Conservation (phyloP, 2,888 invertebrate genomes). For the Craniophora ligustri region DNA sequence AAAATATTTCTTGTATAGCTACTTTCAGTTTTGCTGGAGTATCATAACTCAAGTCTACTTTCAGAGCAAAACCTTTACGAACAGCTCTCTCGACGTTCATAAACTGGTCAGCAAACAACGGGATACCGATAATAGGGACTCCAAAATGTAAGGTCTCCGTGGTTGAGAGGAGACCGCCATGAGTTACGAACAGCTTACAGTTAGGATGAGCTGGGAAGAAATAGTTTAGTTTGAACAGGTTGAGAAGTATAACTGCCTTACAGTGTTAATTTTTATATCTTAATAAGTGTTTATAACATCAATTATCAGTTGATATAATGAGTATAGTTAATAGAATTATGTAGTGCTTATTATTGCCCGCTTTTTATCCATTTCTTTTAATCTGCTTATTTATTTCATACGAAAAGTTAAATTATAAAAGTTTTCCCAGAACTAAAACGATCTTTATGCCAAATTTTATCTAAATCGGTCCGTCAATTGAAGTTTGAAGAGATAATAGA, state of each 20-base stretch:
- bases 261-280: too few relatives aligned
- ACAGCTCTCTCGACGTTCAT: slow-evolving; percentile 65
- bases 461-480: neutral
- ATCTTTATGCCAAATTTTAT: neutral
- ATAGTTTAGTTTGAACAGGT: too few relatives aligned
- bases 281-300: too few relatives aligned
- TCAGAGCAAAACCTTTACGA: slow-evolving; percentile 63
- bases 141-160: slow-evolving; percentile 69
- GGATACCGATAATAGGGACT: slow-evolving; percentile 71
- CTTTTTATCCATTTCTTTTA: too few relatives aligned
- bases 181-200: slow-evolving; percentile 68
- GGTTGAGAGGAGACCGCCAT: slow-evolving; percentile 69
- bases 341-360: too few relatives aligned
- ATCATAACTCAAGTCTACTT: slow-evolving; percentile 59
- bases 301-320: too few relatives aligned
- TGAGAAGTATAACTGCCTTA: too few relatives aligned
- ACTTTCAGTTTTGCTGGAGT: slow-evolving; percentile 58
- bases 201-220: slow-evolving; percentile 70
- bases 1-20: slow-evolving; percentile 64
- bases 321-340: too few relatives aligned
- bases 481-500: too few relatives aligned
- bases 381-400: too few relatives aligned
- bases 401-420: too few relatives aligned
- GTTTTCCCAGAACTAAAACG: neutral
- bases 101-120: slow-evolving; percentile 70